Conservation (phyloP, 2,113 vertebrate species). For the Chaenogobius annularis region DNA sequence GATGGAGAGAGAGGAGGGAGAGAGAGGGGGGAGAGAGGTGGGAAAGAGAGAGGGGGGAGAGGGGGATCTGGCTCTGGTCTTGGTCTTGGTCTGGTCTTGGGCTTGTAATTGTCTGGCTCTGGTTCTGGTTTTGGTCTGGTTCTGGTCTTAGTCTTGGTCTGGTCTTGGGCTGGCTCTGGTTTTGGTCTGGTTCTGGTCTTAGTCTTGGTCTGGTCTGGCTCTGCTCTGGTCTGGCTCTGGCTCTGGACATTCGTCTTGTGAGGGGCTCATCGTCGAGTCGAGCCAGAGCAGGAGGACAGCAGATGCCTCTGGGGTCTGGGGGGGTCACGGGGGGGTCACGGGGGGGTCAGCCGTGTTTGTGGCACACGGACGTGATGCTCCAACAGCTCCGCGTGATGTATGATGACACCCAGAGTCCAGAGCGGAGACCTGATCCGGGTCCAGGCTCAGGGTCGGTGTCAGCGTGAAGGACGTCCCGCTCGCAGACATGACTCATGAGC, state of each 20-base stretch:
- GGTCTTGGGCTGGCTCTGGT: constrained; percentile 3
- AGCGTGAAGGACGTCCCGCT: neutral
- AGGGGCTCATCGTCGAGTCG: constrained; percentile 61
- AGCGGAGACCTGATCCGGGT: no score
- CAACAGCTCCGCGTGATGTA: constrained; percentile 52
- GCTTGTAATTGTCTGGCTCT: no score
- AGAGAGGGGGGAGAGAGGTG: no score
- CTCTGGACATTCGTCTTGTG: constrained; percentile 63
- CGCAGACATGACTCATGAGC: neutral
- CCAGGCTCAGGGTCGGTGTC: no score
- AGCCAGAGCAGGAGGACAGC: constrained; percentile 60
- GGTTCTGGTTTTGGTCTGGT: no score
- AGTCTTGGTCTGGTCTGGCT: constrained; percentile 6
- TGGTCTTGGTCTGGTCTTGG: no score
- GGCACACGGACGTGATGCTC: constrained; percentile 61
- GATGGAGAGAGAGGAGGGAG: no score
- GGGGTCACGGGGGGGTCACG: constrained; percentile 55
- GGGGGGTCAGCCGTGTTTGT: constrained; percentile 44
- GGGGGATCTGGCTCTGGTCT: no score
- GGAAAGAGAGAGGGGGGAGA: no score
- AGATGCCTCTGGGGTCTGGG: constrained; percentile 58
- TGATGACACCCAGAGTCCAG: constrained; percentile 13
- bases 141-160: neutral
- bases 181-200: no score
- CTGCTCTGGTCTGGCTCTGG: constrained; percentile 7